Evolutionary conservation across 1,140 invertebrate species (phyloP), one percentile per base, ranked within the genome.

Genomic region (Papilio helenus): DNA sequence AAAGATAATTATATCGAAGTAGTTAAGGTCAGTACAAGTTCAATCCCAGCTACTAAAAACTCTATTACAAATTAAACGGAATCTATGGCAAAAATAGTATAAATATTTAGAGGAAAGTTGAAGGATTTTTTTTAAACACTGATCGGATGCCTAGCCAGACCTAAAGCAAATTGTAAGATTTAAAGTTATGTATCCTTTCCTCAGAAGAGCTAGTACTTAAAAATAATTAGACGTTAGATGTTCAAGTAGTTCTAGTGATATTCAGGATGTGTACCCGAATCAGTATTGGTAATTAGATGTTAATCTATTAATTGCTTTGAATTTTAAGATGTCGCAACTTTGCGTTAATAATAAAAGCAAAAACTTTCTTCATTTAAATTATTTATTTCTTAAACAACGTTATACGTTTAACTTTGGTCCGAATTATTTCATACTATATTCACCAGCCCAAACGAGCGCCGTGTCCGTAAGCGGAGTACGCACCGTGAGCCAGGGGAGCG

Each of bases 381-480:
- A 29, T 65, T 65, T 29, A 65, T 29, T 65, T 26, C 26, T 65
- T 65, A 65, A 16, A 29, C 12, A 65, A 14, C n/a, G 9, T 23
- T 58, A 61, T 58, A 20, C n/a, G 9, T 58, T 58, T 58, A 68
- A 68, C 61, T 68, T 68, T 68, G 61, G 61, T 68, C 61, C 12
- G 12, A 29, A 16, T 29, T 5, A 68, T 16, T 68, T 29, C 14
- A 29, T 34, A 29, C 26, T 68, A 39, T 42, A 73, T 39, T 73
- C 68, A 79, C 79, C 79, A 79, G 49, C 71, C 79, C 34, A 79
- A 58, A 46, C 68, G 68, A 10, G 79, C 29, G 18, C 72, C 72
- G 51, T 58, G 29, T 58, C 76, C 76, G 23, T 61, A 49, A n/a
- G 65, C 61, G 26, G 61, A 68, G 61, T 68, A 68, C 26, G 61